phyloP scores from a whole-genome alignment of 1,140 invertebrate species.

The Eumaeus atala region DNA sequence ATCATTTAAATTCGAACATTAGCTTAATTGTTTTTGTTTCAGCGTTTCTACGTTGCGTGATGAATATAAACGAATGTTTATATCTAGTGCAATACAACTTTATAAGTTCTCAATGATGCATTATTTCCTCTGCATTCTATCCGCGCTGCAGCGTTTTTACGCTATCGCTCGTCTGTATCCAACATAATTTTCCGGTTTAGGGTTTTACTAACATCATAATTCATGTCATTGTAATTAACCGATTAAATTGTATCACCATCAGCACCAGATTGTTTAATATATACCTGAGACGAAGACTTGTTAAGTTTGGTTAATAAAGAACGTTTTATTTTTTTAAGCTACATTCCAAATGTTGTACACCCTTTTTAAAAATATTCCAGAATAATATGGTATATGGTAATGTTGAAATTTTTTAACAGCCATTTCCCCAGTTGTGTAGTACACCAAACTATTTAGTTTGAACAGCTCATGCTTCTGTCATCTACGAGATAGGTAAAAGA shows the following conservation, averaged over 20 bases:
- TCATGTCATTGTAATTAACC: conserved; percentile 49
- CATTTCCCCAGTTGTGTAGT: too few species aligned
- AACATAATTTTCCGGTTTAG: conserved; percentile 25
- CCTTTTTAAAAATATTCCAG: not conserved
- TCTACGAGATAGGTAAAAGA: too few species aligned
- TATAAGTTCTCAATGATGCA: not conserved
- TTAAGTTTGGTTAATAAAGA: conserved; percentile 7
- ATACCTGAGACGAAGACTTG: conserved; percentile 18
- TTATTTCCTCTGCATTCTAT: not conserved
- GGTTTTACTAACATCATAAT: conserved; percentile 41
- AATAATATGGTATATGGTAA: too few species aligned
- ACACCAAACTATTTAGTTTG: too few species aligned
- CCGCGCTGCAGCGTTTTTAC: conserved; percentile 5
- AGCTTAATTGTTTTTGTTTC: not conserved
- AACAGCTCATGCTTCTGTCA: too few species aligned
- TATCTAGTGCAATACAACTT: not conserved
- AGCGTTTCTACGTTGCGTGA: not conserved
- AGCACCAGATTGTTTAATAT: conserved; percentile 49
- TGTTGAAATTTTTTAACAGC: not conserved
- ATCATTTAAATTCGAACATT: not conserved
- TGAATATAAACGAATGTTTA: too few species aligned
- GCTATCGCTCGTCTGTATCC: not conserved
- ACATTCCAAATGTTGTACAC: conserved; percentile 3
- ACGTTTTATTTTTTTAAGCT: conserved; percentile 6
- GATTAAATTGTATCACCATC: conserved; percentile 54